Evolutionary conservation across 2,113 vertebrate genomes (phyloP).

Genomic region (Clarias gariepinus): DNA sequence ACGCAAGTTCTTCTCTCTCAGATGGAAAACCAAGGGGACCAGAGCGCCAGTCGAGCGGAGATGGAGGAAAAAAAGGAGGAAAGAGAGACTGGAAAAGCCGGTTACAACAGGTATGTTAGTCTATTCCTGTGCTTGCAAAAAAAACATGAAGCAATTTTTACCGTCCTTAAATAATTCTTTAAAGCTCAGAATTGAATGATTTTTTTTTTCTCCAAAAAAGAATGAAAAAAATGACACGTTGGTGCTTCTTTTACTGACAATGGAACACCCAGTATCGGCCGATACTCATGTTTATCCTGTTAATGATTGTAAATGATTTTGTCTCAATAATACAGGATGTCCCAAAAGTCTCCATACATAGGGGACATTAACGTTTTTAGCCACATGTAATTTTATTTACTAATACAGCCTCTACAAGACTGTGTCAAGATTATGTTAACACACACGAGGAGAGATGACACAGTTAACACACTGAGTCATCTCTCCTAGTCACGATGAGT

Average conservation of each 20-base stretch:
- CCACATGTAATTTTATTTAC: too few species aligned
- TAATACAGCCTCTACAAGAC: too few species aligned
- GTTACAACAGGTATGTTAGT: slow-evolving; percentile 63
- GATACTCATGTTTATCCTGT: background rate
- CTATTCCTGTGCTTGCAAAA: background rate
- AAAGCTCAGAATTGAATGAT: background rate
- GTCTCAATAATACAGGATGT: background rate
- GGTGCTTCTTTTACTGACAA: background rate
- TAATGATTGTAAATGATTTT: background rate
- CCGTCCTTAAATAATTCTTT: background rate
- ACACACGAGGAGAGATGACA: too few species aligned
- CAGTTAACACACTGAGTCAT: too few species aligned
- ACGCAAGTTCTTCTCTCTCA: background rate
- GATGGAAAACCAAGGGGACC: slow-evolving; percentile 54
- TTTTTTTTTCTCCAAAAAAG: background rate
- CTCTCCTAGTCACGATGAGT: too few species aligned
- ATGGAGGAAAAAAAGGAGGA: slow-evolving; percentile 60
- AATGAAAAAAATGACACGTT: background rate
- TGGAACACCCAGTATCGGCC: background rate
- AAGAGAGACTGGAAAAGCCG: slow-evolving; percentile 72
- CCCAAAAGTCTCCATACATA: too few species aligned
- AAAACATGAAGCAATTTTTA: background rate
- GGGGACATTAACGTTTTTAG: too few species aligned
- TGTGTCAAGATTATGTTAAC: too few species aligned
- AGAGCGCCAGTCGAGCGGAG: slow-evolving; percentile 39